phyloP scores from a whole-genome alignment of 2,113 vertebrate genomes.

The Sylvia atricapilla region DNA sequence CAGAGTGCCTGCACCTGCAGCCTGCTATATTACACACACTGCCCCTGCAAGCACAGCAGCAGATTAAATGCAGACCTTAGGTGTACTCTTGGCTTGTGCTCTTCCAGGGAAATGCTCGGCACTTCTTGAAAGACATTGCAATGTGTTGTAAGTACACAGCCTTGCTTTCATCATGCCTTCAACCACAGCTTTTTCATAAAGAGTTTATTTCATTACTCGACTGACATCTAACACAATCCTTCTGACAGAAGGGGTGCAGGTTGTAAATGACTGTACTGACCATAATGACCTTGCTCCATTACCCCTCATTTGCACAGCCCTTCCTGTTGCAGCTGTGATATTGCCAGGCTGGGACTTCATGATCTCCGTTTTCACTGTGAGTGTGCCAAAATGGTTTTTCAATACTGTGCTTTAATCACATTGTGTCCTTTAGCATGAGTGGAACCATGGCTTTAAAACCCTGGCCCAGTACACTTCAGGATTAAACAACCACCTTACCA shows the following conservation, averaged over 20 bases:
- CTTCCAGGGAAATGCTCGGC: neutral
- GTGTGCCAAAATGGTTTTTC: neutral
- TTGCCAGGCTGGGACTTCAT: neutral
- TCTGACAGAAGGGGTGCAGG: neutral
- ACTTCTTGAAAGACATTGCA: conserved; percentile 13
- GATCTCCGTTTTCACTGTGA: neutral
- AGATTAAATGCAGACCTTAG: conserved; percentile 5
- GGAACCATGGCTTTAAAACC: neutral
- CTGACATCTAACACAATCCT: neutral
- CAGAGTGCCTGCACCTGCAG: conserved; percentile 13
- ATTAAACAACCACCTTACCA: neutral
- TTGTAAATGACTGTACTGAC: neutral
- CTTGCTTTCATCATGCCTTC: conserved; percentile 1
- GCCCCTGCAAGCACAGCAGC: neutral
- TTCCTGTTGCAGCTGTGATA: conserved; percentile 24
- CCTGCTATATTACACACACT: neutral
- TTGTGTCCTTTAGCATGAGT: neutral
- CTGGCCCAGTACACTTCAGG: neutral
- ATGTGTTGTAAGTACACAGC: neutral
- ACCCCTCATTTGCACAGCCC: neutral
- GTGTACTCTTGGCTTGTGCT: neutral
- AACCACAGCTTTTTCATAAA: neutral
- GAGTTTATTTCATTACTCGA: neutral
- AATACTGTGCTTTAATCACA: neutral
- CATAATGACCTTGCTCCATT: neutral